Evolutionary conservation across 2,888 invertebrate genomes (phyloP), one percentile per base, ranked within the genome.

Genomic region (Dryobotodes eremita): DNA sequence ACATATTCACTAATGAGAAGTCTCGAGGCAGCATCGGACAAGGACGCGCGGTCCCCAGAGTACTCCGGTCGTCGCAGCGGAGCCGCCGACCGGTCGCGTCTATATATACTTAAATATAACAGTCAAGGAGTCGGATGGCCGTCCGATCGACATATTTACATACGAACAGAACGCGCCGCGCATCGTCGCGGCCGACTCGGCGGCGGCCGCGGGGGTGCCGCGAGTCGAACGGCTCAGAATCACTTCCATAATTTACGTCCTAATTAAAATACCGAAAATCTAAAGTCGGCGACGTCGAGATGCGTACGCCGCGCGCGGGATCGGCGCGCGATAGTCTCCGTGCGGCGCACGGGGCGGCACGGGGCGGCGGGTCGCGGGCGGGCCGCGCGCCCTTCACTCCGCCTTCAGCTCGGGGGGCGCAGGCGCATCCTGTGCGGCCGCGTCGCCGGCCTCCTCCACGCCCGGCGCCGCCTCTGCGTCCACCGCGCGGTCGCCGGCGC

Each of bases 1-100:
- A 96, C 94, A 95, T 96, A 96, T 96, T 96, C 94, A 96, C 96
- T 96, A 96, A 93, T 96, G 96, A 96, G 95, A 96, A 94, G 95
- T 95, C 94, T 94, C 94, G 94, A 94, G 95, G 95, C 96, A 94
- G 95, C 95, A 93, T 94, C 93, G 92, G 93, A 93, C 93, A 92
- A 92, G 93, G 93, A 93, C 93, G 92, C 92, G 89, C 88, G 90
- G 92, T 92, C 93, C 93, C 91, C 92, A 92, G 92, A 92, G 91
- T 89, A 90, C 91, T 87, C 91, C 91, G 90, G 91, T 89, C 91
- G 90, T 89, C 90, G 91, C 92, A 91, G 90, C 89, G 92, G 92
- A 89, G 92, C 93, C 93, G 93, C 92, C 93, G 94, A 93, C 95
- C 94, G 92, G 92, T 94, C 94, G 95, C 94, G 92, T 94, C 89